Conservation (phyloP, 2,888 invertebrate species). For the Euproctis similis region DNA sequence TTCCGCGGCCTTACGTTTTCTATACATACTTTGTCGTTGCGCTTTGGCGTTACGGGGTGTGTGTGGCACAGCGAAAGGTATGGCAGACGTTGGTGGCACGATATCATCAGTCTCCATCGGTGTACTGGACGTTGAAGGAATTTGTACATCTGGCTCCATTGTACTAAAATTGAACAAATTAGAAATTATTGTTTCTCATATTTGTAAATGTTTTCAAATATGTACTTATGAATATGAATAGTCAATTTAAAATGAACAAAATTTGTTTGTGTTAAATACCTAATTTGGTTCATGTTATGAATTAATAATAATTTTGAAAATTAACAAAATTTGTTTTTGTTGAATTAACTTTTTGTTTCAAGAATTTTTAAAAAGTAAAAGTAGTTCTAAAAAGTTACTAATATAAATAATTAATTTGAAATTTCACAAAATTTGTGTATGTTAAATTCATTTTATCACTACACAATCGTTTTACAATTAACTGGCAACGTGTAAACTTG, state of each 20-base stretch:
- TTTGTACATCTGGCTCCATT: conserved; percentile 19
- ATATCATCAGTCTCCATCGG: too few relatives aligned
- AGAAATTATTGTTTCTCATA: too few relatives aligned
- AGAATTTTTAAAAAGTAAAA: too few relatives aligned
- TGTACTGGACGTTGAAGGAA: conserved; percentile 21
- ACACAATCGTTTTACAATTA: conserved; percentile 9
- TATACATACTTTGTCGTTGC: conserved; percentile 18
- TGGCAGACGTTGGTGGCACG: conserved; percentile 20
- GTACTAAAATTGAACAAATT: conserved; percentile 16
- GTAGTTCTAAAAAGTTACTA: conserved; percentile 4
- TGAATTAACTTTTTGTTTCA: too few relatives aligned
- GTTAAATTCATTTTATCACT: conserved; percentile 8
- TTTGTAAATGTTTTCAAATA: conserved; percentile 14
- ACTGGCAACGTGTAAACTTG: conserved; percentile 11
- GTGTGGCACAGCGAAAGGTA: conserved; percentile 21
- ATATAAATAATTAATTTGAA: conserved; percentile 9
- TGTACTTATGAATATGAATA: too few relatives aligned
- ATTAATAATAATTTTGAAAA: too few relatives aligned
- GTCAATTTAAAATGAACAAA: too few relatives aligned
- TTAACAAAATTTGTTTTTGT: too few relatives aligned
- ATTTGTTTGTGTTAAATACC: too few relatives aligned
- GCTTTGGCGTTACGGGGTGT: conserved; percentile 17
- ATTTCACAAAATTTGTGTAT: conserved; percentile 7
- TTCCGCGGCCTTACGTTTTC: conserved; percentile 15
- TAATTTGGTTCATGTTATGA: too few relatives aligned